A percentile compares a stretch with the other conserved stretches of the same genome.
Conservation (phyloP, 2,888 invertebrate species). For the Torymus auratus region DNA sequence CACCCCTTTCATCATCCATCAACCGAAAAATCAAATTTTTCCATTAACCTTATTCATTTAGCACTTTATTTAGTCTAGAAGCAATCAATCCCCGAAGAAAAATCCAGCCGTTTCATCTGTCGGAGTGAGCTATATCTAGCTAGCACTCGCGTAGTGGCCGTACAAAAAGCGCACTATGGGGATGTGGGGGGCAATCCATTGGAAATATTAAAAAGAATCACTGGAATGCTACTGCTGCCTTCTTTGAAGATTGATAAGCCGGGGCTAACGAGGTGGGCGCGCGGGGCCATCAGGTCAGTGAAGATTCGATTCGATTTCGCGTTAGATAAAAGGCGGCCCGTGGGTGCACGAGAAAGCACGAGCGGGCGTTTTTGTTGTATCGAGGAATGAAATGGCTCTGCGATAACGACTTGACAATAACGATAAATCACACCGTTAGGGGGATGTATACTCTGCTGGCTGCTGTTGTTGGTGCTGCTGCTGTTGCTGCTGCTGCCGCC, state of each 20-base stretch:
- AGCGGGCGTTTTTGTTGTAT: constrained; percentile 28
- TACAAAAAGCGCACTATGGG: too few species aligned
- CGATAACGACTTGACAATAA: constrained; percentile 58
- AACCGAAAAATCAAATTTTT: too few species aligned
- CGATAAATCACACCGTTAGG: constrained; percentile 69
- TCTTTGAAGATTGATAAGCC: constrained; percentile 26
- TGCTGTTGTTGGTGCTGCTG: too few species aligned
- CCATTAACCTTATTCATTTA: too few species aligned
- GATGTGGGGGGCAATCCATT: neutral
- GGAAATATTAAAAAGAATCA: constrained; percentile 14
- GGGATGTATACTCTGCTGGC: constrained; percentile 53
- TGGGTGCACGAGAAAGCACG: constrained; percentile 3
- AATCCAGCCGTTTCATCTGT: too few species aligned
- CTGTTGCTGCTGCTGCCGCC: too few species aligned
- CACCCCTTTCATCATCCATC: too few species aligned
- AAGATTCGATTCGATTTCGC: constrained; percentile 36
- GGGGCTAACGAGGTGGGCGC: constrained; percentile 27
- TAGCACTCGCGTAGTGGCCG: too few species aligned
- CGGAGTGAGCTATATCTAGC: too few species aligned
- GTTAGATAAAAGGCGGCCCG: constrained; percentile 27
- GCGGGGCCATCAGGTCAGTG: neutral
- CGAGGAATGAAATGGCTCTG: constrained; percentile 40
- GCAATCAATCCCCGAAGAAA: too few species aligned
- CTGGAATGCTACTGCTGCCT: neutral
- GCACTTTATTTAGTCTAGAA: too few species aligned